Conservation (phyloP, 2,888 invertebrate species). For the Drosophila buzzatii region DNA sequence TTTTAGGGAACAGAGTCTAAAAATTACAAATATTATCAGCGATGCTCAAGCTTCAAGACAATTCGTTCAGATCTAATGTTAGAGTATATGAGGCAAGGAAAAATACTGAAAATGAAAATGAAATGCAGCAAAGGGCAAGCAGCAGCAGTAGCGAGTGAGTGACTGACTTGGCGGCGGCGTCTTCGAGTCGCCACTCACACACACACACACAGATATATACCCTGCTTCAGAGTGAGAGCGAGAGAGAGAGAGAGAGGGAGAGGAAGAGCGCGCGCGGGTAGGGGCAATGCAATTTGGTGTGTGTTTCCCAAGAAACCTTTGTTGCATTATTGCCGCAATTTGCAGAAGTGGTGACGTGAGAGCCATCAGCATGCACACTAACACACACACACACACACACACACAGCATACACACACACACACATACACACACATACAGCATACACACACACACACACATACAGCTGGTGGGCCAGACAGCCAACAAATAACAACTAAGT, state of each 20-base stretch:
- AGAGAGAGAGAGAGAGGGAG: not conserved
- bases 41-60: not conserved
- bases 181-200: conserved; percentile 58
- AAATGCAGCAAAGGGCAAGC: conserved; percentile 56
- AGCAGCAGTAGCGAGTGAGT: conserved; percentile 35
- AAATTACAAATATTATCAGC: too few relatives aligned
- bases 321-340: conserved; percentile 78
- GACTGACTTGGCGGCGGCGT: conserved; percentile 57
- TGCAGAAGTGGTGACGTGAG: conserved; percentile 79
- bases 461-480: conserved; percentile 60
- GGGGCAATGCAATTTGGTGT: conserved; percentile 74
- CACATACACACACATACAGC: too few relatives aligned
- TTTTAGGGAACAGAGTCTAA: too few relatives aligned
- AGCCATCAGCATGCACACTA: conserved; percentile 64
- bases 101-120: conserved; percentile 61
- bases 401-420: conserved; percentile 45
- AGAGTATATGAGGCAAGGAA: conserved; percentile 23
- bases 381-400: conserved; percentile 26
- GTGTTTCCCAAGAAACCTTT: conserved; percentile 78
- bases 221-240: not conserved
- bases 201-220: not conserved
- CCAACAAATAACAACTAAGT: conserved; percentile 78
- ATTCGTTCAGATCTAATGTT: not conserved
- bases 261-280: not conserved
- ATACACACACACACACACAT: not conserved